Conservation (phyloP, 2,888 invertebrate species). For the Apamea epomidion region DNA sequence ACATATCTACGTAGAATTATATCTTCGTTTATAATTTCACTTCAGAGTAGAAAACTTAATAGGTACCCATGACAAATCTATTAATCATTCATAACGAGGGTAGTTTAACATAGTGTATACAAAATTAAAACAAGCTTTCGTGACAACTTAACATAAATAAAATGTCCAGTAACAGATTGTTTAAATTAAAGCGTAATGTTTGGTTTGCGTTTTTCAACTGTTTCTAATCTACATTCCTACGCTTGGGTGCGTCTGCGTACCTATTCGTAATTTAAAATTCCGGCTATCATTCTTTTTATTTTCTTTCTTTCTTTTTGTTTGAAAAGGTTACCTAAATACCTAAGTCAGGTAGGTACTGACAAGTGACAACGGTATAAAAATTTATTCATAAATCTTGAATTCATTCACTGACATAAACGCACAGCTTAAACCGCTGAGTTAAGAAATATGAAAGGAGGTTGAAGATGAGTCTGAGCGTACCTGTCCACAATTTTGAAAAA, state of each 20-base stretch:
- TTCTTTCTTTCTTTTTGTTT: too few relatives aligned
- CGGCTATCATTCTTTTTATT: neutral
- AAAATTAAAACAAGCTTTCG: neutral
- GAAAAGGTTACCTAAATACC: neutral
- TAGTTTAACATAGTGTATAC: neutral
- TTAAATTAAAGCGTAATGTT: slow-evolving; percentile 29
- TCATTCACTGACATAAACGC: neutral
- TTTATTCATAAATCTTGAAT: neutral
- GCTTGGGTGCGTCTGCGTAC: neutral
- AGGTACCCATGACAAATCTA: neutral
- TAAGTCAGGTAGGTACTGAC: neutral
- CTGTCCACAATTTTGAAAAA: too few relatives aligned
- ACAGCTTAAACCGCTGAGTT: neutral
- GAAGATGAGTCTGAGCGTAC: too few relatives aligned
- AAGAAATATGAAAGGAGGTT: neutral
- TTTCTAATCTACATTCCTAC: slow-evolving; percentile 14
- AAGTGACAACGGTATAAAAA: neutral
- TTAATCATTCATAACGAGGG: neutral
- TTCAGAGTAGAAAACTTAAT: neutral
- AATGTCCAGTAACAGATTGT: neutral
- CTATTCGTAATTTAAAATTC: slow-evolving; percentile 26
- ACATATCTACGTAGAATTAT: neutral
- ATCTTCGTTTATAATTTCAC: neutral
- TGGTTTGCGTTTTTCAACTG: slow-evolving; percentile 27
- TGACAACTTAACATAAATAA: slow-evolving; percentile 5